Evolutionary conservation across 2,797 vertebrate genomes (phyloP).

Genomic region (Cirrhinus mrigala): DNA sequence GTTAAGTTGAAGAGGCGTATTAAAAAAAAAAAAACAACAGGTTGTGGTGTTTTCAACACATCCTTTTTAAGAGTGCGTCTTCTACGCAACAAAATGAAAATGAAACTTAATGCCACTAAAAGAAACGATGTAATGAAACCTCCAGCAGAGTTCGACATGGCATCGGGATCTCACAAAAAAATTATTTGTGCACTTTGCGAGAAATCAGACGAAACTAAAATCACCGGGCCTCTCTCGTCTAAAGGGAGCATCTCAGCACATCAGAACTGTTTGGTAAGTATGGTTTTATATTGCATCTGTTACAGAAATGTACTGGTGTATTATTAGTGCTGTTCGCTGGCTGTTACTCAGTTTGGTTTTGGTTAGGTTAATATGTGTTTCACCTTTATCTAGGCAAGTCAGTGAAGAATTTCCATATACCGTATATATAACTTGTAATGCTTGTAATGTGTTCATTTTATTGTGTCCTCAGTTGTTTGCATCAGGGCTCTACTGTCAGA

Average conservation of each 20-base stretch:
- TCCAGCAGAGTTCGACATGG: background rate
- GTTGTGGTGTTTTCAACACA: too few relatives aligned
- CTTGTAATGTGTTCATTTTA: background rate
- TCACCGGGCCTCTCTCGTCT: slow-evolving; percentile 66
- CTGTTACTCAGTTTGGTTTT: background rate
- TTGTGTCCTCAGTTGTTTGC: slow-evolving; percentile 71
- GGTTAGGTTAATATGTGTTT: too few relatives aligned
- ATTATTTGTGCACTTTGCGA: slow-evolving; percentile 65
- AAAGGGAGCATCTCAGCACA: slow-evolving; percentile 69
- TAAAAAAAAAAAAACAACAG: too few relatives aligned
- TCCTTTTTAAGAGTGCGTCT: too few relatives aligned
- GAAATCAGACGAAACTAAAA: slow-evolving; percentile 50
- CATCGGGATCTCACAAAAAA: background rate
- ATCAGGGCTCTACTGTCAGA: slow-evolving; percentile 67
- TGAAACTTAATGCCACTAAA: background rate
- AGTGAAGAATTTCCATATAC: too few relatives aligned
- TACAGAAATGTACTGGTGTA: background rate
- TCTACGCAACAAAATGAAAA: background rate
- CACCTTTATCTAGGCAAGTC: too few relatives aligned
- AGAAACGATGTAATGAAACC: background rate
- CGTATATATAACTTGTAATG: background rate
- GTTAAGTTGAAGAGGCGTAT: too few relatives aligned
- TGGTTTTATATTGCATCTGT: background rate
- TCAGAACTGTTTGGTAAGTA: slow-evolving; percentile 76
- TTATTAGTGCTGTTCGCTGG: background rate